Evolutionary conservation across 1,140 invertebrate genomes (phyloP), one percentile per base, ranked within the genome.

Genomic region (Achatina immaculata): DNA sequence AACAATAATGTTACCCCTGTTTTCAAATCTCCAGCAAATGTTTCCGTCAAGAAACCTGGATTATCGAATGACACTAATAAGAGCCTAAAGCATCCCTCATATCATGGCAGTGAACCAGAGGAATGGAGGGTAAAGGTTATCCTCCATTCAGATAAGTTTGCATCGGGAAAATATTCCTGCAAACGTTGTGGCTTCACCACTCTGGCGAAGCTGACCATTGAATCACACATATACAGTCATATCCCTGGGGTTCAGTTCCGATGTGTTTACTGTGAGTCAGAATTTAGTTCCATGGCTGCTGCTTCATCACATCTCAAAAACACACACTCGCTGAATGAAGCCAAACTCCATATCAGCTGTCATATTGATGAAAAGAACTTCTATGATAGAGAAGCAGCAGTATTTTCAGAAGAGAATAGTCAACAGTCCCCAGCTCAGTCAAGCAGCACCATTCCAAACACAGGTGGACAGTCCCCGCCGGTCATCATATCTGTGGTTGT

Each of bases 171-270:
- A 48, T 87, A 82, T 72, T 72, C 58, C 4, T 85, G 83, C 73
- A 83, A 83, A 65, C 62, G 69, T 24, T 88, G 87, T 81, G 83
- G 79, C 0, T 88, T 86, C 74, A 73, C 80, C 2, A 74, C 84
- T 42, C 55, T 48, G 43, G 78, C 34, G 2, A 84, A 83, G 74
- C 72, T 83, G 38, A 83, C 79, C 7, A 86, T 88, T 24, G 84
- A 88, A 66, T 83, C 80, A 0, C 87, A 88, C 78, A 74, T 88
- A 6, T 86, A 86, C 73, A 76, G 83, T 14, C 87, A 88, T 84
- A 83, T 86, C 14, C 83, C 83, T 40, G 81, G 83, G 21, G 81
- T 85, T n/a, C 77, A 83, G 36, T 86, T 88, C 42, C 82, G 83
- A 65, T 88, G 87, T 83, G 78, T 69, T 0, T 81, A 84, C 78